Evolutionary conservation across 2,888 invertebrate genomes (phyloP).

Genomic region (Drosophila siamana): DNA sequence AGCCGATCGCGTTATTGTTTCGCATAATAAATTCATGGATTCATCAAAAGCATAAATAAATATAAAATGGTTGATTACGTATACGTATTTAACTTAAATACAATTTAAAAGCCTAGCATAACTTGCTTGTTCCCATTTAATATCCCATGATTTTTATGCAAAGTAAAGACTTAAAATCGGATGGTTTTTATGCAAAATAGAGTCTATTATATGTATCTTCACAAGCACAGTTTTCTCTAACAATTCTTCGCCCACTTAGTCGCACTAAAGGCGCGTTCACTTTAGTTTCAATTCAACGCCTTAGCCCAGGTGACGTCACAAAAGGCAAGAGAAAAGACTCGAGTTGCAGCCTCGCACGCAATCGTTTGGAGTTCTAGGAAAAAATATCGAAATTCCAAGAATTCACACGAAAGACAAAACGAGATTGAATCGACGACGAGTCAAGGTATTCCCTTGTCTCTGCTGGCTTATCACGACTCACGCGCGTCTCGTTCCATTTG

Average conservation of each 20-base stretch:
- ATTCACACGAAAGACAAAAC: constrained; percentile 79
- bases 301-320: constrained; percentile 60
- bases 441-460: constrained; percentile 83
- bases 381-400: constrained; percentile 83
- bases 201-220: neutral
- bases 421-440: constrained; percentile 50
- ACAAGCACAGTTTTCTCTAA: constrained; percentile 20
- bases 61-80: neutral
- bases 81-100: neutral
- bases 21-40: neutral
- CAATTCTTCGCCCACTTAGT: constrained; percentile 12
- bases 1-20: no score
- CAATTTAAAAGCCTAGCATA: neutral
- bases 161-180: neutral
- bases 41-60: neutral
- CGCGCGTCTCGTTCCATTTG: constrained; percentile 79
- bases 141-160: neutral
- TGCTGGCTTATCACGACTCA: constrained; percentile 76
- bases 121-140: neutral
- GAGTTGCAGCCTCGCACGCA: constrained; percentile 31
- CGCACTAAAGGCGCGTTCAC: neutral
- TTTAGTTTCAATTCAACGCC: neutral
- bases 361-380: constrained; percentile 79
- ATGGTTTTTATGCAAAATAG: neutral
- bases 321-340: constrained; percentile 1